A percentile compares a stretch with the other conserved stretches of the same genome.
Evolutionary conservation across 2,113 vertebrate genomes (phyloP).

Genomic region (Oceanites oceanicus): DNA sequence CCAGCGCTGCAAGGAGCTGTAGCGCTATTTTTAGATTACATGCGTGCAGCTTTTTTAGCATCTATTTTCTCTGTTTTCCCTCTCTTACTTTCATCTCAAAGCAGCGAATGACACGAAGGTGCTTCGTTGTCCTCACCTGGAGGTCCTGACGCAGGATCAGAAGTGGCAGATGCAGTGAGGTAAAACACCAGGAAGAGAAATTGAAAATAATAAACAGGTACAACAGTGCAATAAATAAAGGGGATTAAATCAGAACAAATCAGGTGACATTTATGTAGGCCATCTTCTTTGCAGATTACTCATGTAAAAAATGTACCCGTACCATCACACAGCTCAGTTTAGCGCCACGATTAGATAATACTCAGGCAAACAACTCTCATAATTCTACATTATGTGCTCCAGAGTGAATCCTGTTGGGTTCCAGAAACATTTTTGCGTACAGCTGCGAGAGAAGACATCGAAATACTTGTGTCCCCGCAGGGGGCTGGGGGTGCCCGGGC

Average conservation of each 20-base stretch:
- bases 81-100: neutral
- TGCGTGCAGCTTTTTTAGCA: neutral
- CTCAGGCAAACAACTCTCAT: neutral
- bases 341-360: conserved; percentile 7
- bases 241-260: conserved; percentile 56
- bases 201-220: conserved; percentile 56
- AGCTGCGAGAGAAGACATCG: neutral
- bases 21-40: conserved; percentile 13
- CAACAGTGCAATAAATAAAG: conserved; percentile 17
- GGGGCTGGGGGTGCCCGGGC: neutral
- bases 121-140: conserved; percentile 18
- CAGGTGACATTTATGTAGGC: conserved; percentile 31
- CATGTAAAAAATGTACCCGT: neutral
- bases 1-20: neutral
- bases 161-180: neutral
- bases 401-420: neutral
- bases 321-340: neutral
- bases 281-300: neutral
- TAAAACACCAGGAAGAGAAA: conserved; percentile 27
- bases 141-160: conserved; percentile 17
- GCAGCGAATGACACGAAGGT: neutral
- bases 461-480: rapidly evolving
- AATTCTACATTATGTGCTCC: neutral
- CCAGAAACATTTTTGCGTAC: neutral
- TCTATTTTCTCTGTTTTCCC: neutral